These are phyloP conservation scores for Cerastis rubricosa DNA, from an alignment of 2,888 invertebrate species.

Conservation along the genomic window DNA sequence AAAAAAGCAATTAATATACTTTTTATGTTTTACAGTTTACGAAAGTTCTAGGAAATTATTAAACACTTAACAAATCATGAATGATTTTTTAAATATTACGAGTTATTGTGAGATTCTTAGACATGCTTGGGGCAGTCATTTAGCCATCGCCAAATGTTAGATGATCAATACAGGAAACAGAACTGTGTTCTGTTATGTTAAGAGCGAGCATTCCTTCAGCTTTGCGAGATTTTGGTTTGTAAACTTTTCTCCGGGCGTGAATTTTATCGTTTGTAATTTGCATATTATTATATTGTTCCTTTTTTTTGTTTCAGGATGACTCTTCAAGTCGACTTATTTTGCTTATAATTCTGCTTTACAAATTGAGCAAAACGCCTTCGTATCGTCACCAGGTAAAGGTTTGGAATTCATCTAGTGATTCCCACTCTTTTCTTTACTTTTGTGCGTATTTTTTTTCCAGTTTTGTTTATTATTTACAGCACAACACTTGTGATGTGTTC, in stretches of 20 bases:
- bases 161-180: slow-evolving; percentile 36
- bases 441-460: slow-evolving; percentile 16
- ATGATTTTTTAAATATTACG: too few species aligned
- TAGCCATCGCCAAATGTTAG: slow-evolving; percentile 10
- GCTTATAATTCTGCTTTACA: slow-evolving; percentile 31
- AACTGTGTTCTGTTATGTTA: slow-evolving; percentile 20
- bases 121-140: too few species aligned
- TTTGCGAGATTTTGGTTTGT: slow-evolving; percentile 18
- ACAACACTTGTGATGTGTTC: too few species aligned
- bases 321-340: slow-evolving; percentile 19
- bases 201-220: slow-evolving; percentile 24
- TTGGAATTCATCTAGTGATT: slow-evolving; percentile 24
- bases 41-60: too few species aligned
- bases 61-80: too few species aligned
- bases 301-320: slow-evolving; percentile 23
- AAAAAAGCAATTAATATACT: too few species aligned
- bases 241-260: too few species aligned
- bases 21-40: too few species aligned
- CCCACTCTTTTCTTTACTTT: slow-evolving; percentile 34
- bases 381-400: slow-evolving; percentile 18
- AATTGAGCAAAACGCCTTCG: slow-evolving; percentile 28
- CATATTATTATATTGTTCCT: slow-evolving; percentile 22
- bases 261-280: too few species aligned
- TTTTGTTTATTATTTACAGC: too few species aligned
- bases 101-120: too few species aligned